Evolutionary conservation across 2,888 invertebrate species (phyloP).

Genomic region (Achlya flavicornis): DNA sequence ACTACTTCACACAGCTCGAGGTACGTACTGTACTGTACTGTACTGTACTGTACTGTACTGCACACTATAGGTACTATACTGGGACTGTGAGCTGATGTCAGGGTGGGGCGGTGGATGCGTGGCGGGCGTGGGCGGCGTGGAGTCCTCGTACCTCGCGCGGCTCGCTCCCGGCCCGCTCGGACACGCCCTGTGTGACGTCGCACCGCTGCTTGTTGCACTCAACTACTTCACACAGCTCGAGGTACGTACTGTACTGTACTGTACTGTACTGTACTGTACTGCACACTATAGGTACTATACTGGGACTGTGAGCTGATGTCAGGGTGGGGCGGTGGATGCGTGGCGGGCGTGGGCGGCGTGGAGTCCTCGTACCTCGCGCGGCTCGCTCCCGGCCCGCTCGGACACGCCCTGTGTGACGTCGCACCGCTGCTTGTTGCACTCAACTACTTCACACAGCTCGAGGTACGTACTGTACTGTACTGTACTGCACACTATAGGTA

Average conservation of each 20-base stretch:
- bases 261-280: neutral
- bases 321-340: slow-evolving; percentile 80
- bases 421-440: slow-evolving; percentile 91
- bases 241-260: slow-evolving; percentile 64
- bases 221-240: slow-evolving; percentile 95
- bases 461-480: slow-evolving; percentile 76
- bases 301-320: slow-evolving; percentile 66
- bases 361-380: slow-evolving; percentile 91
- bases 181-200: slow-evolving; percentile 85
- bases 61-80: no score
- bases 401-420: slow-evolving; percentile 85
- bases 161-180: slow-evolving; percentile 86
- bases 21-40: slow-evolving; percentile 59
- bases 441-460: slow-evolving; percentile 93
- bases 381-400: slow-evolving; percentile 86
- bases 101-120: no score
- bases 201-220: slow-evolving; percentile 90
- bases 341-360: slow-evolving; percentile 91
- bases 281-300: slow-evolving; percentile 40
- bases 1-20: slow-evolving; percentile 94
- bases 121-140: no score
- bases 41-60: neutral
- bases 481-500: neutral
- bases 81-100: no score
- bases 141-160: slow-evolving; percentile 89